Base-by-base conservation (phyloP, 1,140 invertebrate species). In the Leucophenga varia region DNA sequence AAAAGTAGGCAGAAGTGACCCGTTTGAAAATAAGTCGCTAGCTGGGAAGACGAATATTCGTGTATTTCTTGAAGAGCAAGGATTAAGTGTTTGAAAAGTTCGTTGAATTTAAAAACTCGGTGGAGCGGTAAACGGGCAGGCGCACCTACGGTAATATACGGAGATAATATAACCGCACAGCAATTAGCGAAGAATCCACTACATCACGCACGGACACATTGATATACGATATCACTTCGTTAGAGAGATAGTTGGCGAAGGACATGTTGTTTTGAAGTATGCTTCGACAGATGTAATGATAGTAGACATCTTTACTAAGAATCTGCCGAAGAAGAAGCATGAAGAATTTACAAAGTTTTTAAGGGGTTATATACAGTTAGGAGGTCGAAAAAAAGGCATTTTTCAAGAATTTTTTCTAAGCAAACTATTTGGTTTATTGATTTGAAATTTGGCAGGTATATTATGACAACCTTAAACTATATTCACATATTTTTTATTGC, bases 231-330 rank as follows among this genome's bases (percentile, higher is more conserved):
- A n/a, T 25, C 45, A 47, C 38, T 47, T 47, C 20, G 16, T 39
- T 7, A 16, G 45, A 4, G 25, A 47, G 20, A 25, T 20, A 13
- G 19, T 47, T 17, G 14, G 38, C 14, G 30, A 31, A 25, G 47
- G 43, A 25, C 9, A 20, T 38, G 28, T 64, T 16, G 14, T 30
- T 10, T 12, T 64, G 16, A 43, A 44, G 32, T 61, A 61, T 52
- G 50, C 67, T 17, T 28, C 39, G 17, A 54, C 54, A n/a, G 44
- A 59, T 13, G 39, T 59, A 3, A 54, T 64, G 39, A 25, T 44
- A 22, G 65, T 57, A 5, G 63, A 67, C 41, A 36, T 61, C 2
- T 47, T 70, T 2, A 67, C 56, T 19, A 70, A 70, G 20, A 41
- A 22, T 22, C 20, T 41, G 10, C 20, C 20, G 8, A 41, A 41